Conservation (phyloP, 2,113 vertebrate species). For the Nettapus auritus region DNA sequence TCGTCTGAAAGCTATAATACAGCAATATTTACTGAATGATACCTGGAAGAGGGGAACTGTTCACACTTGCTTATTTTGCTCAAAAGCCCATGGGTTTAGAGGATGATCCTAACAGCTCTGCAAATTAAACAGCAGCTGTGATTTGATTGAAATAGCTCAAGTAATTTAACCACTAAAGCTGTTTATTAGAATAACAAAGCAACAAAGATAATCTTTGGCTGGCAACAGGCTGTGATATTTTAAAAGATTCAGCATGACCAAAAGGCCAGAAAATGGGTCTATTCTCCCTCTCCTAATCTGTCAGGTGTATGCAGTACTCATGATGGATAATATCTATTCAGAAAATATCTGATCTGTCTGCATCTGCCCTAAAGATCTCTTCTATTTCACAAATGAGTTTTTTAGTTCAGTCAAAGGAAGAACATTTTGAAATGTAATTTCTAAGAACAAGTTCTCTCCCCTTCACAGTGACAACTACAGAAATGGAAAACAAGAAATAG, state of each 20-base stretch:
- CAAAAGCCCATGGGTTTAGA: background rate
- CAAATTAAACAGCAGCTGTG: slow-evolving; percentile 36
- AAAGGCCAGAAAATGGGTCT: background rate
- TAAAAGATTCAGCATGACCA: background rate
- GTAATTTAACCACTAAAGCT: slow-evolving; percentile 10
- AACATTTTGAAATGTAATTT: background rate
- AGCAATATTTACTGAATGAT: background rate
- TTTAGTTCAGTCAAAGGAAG: background rate
- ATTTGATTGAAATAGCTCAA: slow-evolving; percentile 13
- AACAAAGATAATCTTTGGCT: background rate
- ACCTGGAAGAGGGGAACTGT: background rate
- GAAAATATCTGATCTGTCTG: background rate
- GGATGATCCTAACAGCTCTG: background rate
- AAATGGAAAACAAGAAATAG: background rate
- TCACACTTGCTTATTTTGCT: background rate
- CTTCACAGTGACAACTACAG: background rate
- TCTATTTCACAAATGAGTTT: background rate
- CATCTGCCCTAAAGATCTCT: background rate
- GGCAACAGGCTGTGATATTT: rapidly evolving
- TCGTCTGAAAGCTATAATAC: background rate
- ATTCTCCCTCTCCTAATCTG: background rate
- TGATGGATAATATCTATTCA: background rate
- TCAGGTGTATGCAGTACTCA: background rate
- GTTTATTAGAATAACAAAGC: slow-evolving; percentile 18
- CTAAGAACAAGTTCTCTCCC: background rate